phyloP scores from a whole-genome alignment of 2,113 vertebrate species.

The Planiliza haematocheilus region DNA sequence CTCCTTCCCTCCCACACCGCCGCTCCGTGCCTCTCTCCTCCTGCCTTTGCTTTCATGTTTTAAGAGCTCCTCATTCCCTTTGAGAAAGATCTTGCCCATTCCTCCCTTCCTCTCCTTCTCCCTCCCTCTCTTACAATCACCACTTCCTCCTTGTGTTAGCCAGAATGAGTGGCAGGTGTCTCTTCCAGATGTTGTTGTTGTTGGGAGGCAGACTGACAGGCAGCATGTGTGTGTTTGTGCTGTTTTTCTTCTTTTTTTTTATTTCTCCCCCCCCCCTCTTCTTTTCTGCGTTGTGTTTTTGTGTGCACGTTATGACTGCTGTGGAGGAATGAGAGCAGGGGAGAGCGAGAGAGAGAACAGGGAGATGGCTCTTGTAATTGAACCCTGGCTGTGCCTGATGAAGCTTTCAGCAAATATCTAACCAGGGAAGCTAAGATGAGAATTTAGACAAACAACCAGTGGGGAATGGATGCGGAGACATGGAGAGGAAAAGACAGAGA shows the following conservation, averaged over 20 bases:
- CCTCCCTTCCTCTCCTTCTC: slow-evolving; percentile 18
- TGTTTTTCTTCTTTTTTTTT: not conserved
- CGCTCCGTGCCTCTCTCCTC: slow-evolving; percentile 56
- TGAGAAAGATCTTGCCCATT: slow-evolving; percentile 59
- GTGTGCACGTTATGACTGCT: slow-evolving; percentile 24
- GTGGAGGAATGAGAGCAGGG: slow-evolving; percentile 8
- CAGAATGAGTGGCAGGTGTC: slow-evolving; percentile 73
- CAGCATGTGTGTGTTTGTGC: slow-evolving; percentile 46
- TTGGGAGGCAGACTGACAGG: slow-evolving; percentile 64
- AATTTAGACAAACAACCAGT: slow-evolving; percentile 67
- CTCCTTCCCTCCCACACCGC: slow-evolving; percentile 57
- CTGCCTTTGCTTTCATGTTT: slow-evolving; percentile 68
- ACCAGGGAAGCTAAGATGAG: slow-evolving; percentile 51
- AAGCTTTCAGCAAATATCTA: slow-evolving; percentile 72
- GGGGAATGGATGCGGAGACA: slow-evolving; percentile 32
- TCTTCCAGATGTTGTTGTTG: slow-evolving; percentile 58
- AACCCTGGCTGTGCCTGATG: slow-evolving; percentile 72
- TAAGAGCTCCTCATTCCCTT: slow-evolving; percentile 68
- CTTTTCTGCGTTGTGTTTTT: slow-evolving; percentile 10
- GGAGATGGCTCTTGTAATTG: slow-evolving; percentile 65
- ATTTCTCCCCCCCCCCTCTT: not conserved
- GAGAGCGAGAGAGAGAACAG: slow-evolving; percentile 29
- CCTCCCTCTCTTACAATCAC: slow-evolving; percentile 22
- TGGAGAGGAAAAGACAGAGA: slow-evolving; percentile 1
- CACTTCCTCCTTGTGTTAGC: slow-evolving; percentile 40